Evolutionary conservation across 2,888 invertebrate species (phyloP).

Genomic region (Thelaira solivaga): DNA sequence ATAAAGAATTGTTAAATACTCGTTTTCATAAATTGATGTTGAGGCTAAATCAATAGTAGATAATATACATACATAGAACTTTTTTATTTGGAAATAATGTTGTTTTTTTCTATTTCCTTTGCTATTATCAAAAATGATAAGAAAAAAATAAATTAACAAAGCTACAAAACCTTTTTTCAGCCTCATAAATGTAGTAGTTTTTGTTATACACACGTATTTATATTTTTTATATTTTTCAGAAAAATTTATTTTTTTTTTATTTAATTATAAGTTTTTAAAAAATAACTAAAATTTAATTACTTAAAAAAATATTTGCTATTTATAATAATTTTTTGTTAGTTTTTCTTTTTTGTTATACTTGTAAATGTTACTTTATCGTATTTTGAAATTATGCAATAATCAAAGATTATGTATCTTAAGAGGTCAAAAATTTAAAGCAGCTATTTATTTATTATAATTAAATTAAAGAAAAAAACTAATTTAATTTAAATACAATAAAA

Average conservation of each 20-base stretch:
- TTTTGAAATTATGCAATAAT: slow-evolving; percentile 42
- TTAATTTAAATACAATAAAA: slow-evolving; percentile 55
- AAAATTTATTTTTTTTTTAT: slow-evolving; percentile 3
- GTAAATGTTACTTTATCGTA: slow-evolving; percentile 47
- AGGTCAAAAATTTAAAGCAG: slow-evolving; percentile 44
- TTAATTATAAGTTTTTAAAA: slow-evolving; percentile 35
- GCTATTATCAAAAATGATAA: slow-evolving; percentile 46
- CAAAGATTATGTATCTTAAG: slow-evolving; percentile 31
- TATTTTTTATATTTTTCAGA: slow-evolving; percentile 15
- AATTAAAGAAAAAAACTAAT: slow-evolving; percentile 54
- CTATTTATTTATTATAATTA: slow-evolving; percentile 48
- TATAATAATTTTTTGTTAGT: slow-evolving; percentile 41
- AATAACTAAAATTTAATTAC: slow-evolving; percentile 18
- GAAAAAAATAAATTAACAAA: slow-evolving; percentile 48
- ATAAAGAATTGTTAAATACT: slow-evolving; percentile 11
- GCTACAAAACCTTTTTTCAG: slow-evolving; percentile 58
- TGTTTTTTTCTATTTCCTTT: slow-evolving; percentile 21
- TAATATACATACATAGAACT: not conserved
- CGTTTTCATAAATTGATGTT: slow-evolving; percentile 36
- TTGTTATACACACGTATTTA: not conserved
- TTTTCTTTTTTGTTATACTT: slow-evolving; percentile 13
- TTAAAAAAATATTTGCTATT: slow-evolving; percentile 46
- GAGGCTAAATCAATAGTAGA: slow-evolving; percentile 37
- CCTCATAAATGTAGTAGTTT: slow-evolving; percentile 53
- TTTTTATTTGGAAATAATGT: slow-evolving; percentile 37